Conservation (phyloP, 2,113 vertebrate species). For the Gasterosteus aculeatus region DNA sequence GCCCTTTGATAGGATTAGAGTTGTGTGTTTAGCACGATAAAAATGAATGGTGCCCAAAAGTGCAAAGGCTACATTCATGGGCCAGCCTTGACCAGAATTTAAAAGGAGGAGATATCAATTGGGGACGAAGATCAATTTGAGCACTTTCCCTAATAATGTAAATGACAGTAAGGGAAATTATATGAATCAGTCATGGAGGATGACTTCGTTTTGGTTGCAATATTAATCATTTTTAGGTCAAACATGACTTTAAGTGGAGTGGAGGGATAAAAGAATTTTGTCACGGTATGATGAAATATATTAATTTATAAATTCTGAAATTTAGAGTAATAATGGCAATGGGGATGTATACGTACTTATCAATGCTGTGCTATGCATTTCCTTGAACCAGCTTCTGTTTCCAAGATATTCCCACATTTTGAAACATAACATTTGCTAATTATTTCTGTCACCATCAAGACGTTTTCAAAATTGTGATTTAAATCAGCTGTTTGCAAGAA, state of each 20-base stretch:
- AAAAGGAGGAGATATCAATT: conserved; percentile 65
- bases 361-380: conserved; percentile 46
- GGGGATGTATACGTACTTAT: conserved; percentile 24
- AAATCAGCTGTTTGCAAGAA: not conserved
- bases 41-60: conserved; percentile 65
- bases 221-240: conserved; percentile 66
- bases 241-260: conserved; percentile 49
- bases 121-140: conserved; percentile 56
- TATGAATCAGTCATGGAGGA: conserved; percentile 53
- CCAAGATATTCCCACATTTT: not conserved
- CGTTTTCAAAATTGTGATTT: not conserved
- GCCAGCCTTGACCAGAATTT: conserved; percentile 50
- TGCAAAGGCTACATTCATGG: conserved; percentile 66
- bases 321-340: conserved; percentile 42
- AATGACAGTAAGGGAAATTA: conserved; percentile 58
- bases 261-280: conserved; percentile 44
- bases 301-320: conserved; percentile 54
- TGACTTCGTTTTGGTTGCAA: conserved; percentile 52
- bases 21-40: conserved; percentile 71
- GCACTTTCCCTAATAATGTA: conserved; percentile 47
- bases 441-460: conserved; percentile 3
- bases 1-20: conserved; percentile 73
- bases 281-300: conserved; percentile 65
- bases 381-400: conserved; percentile 40
- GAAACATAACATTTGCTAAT: not conserved